Percentiles rank a stretch among this genome's conserved stretches.
Evolutionary conservation across 2,113 vertebrate species (phyloP).

Genomic region (Theropithecus gelada): DNA sequence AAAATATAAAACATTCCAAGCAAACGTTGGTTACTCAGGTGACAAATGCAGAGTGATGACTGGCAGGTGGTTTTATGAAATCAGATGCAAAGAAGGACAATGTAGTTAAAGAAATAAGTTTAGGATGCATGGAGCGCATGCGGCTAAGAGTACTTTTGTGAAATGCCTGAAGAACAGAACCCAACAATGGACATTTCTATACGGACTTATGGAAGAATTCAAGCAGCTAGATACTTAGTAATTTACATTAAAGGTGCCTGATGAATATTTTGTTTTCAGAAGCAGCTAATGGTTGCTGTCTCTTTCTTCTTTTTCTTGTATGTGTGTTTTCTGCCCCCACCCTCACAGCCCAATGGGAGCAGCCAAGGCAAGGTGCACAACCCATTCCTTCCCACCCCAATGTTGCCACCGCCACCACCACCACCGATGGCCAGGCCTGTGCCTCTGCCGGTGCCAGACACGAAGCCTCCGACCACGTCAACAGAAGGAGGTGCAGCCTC

Average conservation of each 20-base stretch:
- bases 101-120: background rate
- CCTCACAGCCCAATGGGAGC: slow-evolving; percentile 94
- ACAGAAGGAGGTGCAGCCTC: slow-evolving; percentile 96
- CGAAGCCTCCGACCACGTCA: slow-evolving; percentile 97
- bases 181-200: background rate
- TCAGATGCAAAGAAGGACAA: background rate
- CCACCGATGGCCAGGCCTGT: slow-evolving; percentile 99
- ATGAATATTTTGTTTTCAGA: background rate
- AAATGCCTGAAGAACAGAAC: background rate
- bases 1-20: background rate
- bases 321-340: slow-evolving; percentile 64
- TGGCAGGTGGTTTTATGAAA: background rate
- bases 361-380: slow-evolving; percentile 99
- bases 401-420: slow-evolving; percentile 98
- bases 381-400: slow-evolving; percentile 98
- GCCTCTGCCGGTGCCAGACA: slow-evolving; percentile 97
- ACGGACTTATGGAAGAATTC: background rate
- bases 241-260: background rate
- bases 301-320: slow-evolving; percentile 43
- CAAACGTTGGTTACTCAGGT: background rate
- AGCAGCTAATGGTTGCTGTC: slow-evolving; percentile 63
- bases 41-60: background rate
- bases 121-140: background rate
- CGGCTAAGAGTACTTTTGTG: background rate
- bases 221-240: background rate